Evolutionary conservation across 2,113 vertebrate species (phyloP).

Genomic region (Cebus imitator): DNA sequence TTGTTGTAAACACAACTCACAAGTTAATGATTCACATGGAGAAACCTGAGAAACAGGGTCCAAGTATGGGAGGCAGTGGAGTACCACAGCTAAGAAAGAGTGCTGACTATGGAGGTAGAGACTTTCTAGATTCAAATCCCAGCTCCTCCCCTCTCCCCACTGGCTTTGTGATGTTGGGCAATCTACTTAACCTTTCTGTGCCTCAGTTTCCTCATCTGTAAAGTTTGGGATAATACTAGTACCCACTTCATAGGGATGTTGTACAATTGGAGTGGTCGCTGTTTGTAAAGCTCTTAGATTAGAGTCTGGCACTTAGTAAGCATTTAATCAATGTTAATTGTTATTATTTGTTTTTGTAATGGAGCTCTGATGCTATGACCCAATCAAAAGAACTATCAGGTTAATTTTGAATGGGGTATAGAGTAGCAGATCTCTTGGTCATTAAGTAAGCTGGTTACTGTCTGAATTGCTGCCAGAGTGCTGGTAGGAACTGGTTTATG

Average conservation of each 20-base stretch:
- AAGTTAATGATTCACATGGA: background rate
- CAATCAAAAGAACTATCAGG: background rate
- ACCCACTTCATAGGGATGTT: background rate
- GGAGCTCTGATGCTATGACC: background rate
- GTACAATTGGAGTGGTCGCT: background rate
- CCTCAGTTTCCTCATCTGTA: background rate
- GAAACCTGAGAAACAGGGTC: background rate
- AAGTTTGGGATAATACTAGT: background rate
- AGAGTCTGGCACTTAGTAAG: background rate
- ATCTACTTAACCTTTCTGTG: background rate
- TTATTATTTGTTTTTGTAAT: background rate
- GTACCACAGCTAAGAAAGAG: background rate
- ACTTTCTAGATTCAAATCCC: background rate
- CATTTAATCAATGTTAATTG: background rate
- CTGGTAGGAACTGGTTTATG: background rate
- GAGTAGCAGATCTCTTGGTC: background rate
- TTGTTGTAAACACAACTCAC: background rate
- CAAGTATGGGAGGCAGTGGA: background rate
- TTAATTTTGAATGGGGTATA: slow-evolving; percentile 4
- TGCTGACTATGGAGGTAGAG: background rate
- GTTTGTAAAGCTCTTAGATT: background rate
- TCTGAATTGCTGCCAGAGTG: background rate
- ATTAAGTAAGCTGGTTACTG: background rate
- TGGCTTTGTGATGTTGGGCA: background rate
- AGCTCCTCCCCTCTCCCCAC: background rate